Evolutionary conservation across 2,888 invertebrate genomes (phyloP).

Genomic region (Desoria tigrina): DNA sequence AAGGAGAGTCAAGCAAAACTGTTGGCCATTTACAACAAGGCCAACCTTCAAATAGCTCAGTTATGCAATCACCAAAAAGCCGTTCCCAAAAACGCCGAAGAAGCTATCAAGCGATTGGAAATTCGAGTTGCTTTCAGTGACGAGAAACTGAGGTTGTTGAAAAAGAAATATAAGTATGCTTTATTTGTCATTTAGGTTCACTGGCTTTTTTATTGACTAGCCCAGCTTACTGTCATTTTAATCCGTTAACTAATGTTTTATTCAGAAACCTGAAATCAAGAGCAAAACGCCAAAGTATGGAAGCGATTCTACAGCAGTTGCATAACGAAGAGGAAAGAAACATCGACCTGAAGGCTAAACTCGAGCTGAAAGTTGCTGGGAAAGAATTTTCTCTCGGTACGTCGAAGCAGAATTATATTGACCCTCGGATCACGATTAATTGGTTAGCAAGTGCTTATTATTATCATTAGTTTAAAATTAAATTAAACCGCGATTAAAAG

Average conservation of each 20-base stretch:
- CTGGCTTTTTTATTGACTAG: not conserved
- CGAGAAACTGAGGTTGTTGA: not conserved
- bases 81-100: not conserved
- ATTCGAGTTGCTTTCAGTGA: not conserved
- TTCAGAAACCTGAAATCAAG: no score
- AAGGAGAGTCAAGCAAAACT: not conserved
- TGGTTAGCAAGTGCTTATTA: slow-evolving; percentile 3
- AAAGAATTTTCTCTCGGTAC: not conserved
- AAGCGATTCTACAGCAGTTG: no score
- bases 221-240: not conserved
- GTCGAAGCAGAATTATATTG: slow-evolving; percentile 4
- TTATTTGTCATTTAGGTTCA: no score
- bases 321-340: not conserved
- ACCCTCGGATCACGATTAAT: slow-evolving; percentile 8
- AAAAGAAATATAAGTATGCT: not conserved
- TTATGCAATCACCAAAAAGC: slow-evolving; percentile 14
- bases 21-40: slow-evolving; percentile 3
- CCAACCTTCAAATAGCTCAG: slow-evolving; percentile 1
- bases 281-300: no score
- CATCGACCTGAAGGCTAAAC: not conserved
- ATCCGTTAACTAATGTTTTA: no score
- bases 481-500: not conserved
- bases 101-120: not conserved
- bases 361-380: not conserved
- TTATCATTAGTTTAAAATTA: not conserved